Evolutionary conservation across 1,140 invertebrate genomes (phyloP), one percentile per base, ranked within the genome.

Genomic region (Drosophila ogumai): DNA sequence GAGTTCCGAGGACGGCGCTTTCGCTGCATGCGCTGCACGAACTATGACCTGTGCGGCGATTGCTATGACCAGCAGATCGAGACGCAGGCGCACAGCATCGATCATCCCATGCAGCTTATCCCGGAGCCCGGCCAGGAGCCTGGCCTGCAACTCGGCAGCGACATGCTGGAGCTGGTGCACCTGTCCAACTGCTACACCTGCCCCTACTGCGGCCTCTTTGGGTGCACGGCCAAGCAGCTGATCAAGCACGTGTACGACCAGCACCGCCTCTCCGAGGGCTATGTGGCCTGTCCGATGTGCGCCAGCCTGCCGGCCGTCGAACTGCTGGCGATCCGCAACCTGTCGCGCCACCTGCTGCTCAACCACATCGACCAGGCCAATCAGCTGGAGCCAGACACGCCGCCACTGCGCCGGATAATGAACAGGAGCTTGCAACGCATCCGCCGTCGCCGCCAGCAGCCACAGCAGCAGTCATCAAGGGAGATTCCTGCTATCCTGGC

Each of bases 281-380:
- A 81, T 25, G 85, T 90, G 10, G 77, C 90, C 13, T 88, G 85
- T 3, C 85, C 85, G n/a, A 68, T 88, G 75, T 88, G 85, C 49
- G 68, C 73, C 31, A 55, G 65, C 4, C 47, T 84, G 13, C 73
- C 84, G 9, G 10, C 28, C 28, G 28, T 32, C 28, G 49, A 50
- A 1, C 49, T 50, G 28, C 28, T 50, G 49, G 49, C n/a, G n/a
- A 50, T 50, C n/a, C 31, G 69, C 17, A 81, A 88, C 40, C 69
- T 88, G 6, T 66, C 69, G 0, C 81, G 69, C 3, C 85, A 88
- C n/a, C 52, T 88, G 17, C 46, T 85, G 9, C 59, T 75, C 19
- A 81, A 79, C 56, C 85, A 88, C 49, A 60, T 85, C 12, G 85
- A 88, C 25, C 81, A 90, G 22, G 85, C 81, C 15, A 90, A 90